Evolutionary conservation across 2,797 vertebrate genomes (phyloP).

Genomic region (Artibeus lituratus): DNA sequence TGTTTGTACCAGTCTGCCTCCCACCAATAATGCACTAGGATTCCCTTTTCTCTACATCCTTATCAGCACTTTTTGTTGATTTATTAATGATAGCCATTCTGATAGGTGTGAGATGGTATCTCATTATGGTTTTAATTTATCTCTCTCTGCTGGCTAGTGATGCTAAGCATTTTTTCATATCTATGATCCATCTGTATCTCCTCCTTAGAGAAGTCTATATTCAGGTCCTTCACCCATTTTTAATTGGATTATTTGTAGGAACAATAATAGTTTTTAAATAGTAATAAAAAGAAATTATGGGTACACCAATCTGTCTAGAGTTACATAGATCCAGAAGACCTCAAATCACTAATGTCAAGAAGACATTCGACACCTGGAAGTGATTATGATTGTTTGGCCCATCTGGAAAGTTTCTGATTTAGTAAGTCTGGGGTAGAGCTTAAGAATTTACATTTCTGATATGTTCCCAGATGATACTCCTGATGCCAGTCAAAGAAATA

Average conservation of each 20-base stretch:
- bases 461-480: not conserved
- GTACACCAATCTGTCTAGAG: not conserved
- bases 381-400: not conserved
- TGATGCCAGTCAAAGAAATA: not conserved
- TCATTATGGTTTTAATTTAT: too few relatives aligned
- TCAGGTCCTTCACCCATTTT: not conserved
- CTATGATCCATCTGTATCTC: too few relatives aligned
- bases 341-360: not conserved
- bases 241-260: not conserved
- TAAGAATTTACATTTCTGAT: not conserved
- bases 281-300: not conserved
- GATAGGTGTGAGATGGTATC: too few relatives aligned
- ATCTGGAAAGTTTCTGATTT: not conserved
- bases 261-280: not conserved
- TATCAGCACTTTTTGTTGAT: not conserved
- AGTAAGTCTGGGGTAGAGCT: not conserved
- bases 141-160: too few relatives aligned
- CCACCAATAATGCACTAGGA: not conserved
- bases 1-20: not conserved
- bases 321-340: not conserved
- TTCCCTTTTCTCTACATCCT: not conserved
- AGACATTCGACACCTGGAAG: not conserved
- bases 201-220: too few relatives aligned
- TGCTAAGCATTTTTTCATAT: too few relatives aligned
- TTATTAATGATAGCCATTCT: too few relatives aligned